Evolutionary conservation across 2,113 vertebrate genomes (phyloP).

Genomic region (Spheniscus mendiculus): DNA sequence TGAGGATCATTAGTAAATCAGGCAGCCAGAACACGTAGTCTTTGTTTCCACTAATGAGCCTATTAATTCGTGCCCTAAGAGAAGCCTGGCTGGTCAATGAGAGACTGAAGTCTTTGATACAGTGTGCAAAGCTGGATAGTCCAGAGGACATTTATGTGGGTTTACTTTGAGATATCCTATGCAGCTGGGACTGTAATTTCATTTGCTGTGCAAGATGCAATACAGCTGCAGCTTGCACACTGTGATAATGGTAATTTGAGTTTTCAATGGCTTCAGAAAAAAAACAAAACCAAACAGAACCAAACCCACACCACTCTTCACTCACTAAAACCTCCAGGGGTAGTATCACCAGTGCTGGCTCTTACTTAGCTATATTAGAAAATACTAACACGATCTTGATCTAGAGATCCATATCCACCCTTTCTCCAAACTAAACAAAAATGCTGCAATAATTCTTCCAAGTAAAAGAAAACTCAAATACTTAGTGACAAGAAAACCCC

Average conservation of each 20-base stretch:
- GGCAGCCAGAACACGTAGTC: background rate
- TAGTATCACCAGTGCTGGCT: background rate
- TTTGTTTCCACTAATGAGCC: background rate
- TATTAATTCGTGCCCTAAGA: background rate
- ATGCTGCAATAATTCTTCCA: background rate
- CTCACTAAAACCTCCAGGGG: background rate
- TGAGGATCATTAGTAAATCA: background rate
- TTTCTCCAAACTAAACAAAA: background rate
- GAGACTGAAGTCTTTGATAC: background rate
- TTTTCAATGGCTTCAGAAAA: background rate
- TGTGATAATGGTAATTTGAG: background rate
- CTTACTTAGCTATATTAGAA: background rate
- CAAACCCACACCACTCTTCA: background rate
- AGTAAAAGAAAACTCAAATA: background rate
- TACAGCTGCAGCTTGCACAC: background rate
- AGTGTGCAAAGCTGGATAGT: background rate
- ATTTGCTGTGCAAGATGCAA: background rate
- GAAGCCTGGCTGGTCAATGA: background rate
- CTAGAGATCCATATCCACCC: background rate
- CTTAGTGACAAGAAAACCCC: background rate
- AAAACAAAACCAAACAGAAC: too few species aligned
- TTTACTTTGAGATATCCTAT: background rate
- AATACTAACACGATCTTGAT: rapidly evolving
- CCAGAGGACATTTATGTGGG: background rate
- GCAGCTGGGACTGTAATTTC: background rate